Conservation (phyloP, 2,797 vertebrate species). For the Danionella dracula region DNA sequence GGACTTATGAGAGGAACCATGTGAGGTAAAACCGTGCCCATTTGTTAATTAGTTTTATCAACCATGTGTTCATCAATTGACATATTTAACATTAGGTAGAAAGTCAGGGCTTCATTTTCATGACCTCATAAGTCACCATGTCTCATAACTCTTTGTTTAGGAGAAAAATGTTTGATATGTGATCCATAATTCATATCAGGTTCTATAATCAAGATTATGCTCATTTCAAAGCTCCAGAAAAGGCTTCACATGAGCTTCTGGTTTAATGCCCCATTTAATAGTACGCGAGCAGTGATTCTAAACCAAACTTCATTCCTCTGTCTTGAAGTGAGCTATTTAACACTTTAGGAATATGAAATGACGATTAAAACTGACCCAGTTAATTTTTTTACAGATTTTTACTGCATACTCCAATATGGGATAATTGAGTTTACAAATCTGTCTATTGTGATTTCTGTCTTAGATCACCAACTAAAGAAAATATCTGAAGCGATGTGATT, state of each 20-base stretch:
- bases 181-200: constrained; percentile 50
- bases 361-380: neutral
- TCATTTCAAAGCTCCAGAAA: constrained; percentile 1
- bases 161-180: constrained; percentile 32
- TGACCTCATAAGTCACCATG: constrained; percentile 21
- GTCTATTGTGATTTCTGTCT: neutral
- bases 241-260: neutral
- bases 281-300: neutral
- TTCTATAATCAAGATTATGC: constrained; percentile 20
- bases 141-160: constrained; percentile 12
- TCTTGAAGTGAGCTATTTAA: neutral
- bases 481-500: constrained; percentile 12
- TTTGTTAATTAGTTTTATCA: too few species aligned
- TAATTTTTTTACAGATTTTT: constrained; percentile 34
- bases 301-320: neutral
- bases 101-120: too few species aligned
- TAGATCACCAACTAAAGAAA: constrained; percentile 6
- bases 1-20: too few species aligned
- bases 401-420: neutral
- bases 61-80: too few species aligned
- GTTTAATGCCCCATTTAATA: constrained; percentile 20
- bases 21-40: too few species aligned
- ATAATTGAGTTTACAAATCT: neutral
- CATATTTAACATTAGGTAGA: too few species aligned
- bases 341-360: neutral